These are phyloP conservation scores for Halisarca cf. caerulea DNA, from an alignment of 37 sponge, comb jelly and placozoan species.

Conservation along the genomic window DNA sequence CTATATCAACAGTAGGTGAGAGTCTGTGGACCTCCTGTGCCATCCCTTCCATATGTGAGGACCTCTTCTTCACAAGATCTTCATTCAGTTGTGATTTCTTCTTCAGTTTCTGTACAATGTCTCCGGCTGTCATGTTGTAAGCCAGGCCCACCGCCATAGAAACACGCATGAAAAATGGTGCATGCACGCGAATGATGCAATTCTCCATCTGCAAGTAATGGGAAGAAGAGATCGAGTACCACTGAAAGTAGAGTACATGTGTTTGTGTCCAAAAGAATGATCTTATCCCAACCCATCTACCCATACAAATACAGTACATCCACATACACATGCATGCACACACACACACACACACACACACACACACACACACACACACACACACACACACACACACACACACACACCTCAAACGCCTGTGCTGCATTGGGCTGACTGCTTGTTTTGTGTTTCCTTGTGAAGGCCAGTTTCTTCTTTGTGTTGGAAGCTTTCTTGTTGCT, in stretches of 20 bases:
- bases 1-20: constrained; percentile 8
- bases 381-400: constrained; percentile 8
- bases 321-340: background rate
- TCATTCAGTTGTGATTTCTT: constrained; percentile 60
- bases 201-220: constrained; percentile 1
- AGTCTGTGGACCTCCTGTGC: background rate
- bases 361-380: constrained; percentile 1
- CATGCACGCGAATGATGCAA: constrained; percentile 64
- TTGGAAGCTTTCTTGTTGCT: background rate
- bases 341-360: constrained; percentile 4
- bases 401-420: constrained; percentile 16
- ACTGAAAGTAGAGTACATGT: background rate
- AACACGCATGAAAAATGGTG: constrained; percentile 71
- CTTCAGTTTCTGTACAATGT: constrained; percentile 63
- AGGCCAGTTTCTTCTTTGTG: background rate
- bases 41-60: background rate
- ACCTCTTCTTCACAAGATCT: constrained; percentile 47
- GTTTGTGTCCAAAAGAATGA: too few relatives aligned
- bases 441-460: background rate
- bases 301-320: background rate
- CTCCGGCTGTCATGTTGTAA: constrained; percentile 60
- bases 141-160: constrained; percentile 65
- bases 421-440: background rate
- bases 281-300: background rate
- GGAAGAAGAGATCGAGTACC: too few relatives aligned